Evolutionary conservation across 2,797 vertebrate species (phyloP), one percentile per base, ranked within the genome.

Genomic region (Periophthalmus magnuspinnatus): DNA sequence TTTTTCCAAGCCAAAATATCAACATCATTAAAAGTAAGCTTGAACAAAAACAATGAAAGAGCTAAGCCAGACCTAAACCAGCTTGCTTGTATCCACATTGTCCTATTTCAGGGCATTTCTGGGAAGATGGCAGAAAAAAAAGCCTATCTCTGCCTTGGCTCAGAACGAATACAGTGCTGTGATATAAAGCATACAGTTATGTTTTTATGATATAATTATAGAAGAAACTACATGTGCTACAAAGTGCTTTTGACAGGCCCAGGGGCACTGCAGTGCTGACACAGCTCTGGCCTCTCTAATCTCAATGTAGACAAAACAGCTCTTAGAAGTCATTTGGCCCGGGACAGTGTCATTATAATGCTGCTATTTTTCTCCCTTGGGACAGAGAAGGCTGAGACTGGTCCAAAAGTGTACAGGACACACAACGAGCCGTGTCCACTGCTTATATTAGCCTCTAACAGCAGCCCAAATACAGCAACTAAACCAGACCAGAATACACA

Each of bases 371-470:
- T 77, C 65, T 74, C 79, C 75, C 63, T 36, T 0, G 66, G 82
- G 81, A 78, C 68, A 34, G 16, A 7, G 13, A 22, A 61, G 72
- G 74, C 71, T 47, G 74, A 68, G 67, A 72, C 79, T 67, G 67
- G 75, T 73, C 62, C 3, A 66, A 80, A 69, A 4, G 74, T 85
- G 84, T 86, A 81, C 82, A 81, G 84, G 79, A 67, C 7, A 65
- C 72, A 88, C 85, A 88, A 86, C 78, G 86, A 87, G 77, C 83
- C 78, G 2, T 70, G 74, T 82, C 79, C 81, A 81, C 67, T 66
- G 83, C 77, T 84, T 81, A 82, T 81, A 80, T 84, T 80, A 78
- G 66, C 68, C 52, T 61, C 33, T 0, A 21, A 56, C 5, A 57
- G 32, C 5, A 66, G 34, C 57, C 60, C 64, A 54, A 32, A 56